These are phyloP conservation scores for Cecropterus lyciades DNA, from an alignment of 1,140 invertebrate genomes.

Conservation along the genomic window DNA sequence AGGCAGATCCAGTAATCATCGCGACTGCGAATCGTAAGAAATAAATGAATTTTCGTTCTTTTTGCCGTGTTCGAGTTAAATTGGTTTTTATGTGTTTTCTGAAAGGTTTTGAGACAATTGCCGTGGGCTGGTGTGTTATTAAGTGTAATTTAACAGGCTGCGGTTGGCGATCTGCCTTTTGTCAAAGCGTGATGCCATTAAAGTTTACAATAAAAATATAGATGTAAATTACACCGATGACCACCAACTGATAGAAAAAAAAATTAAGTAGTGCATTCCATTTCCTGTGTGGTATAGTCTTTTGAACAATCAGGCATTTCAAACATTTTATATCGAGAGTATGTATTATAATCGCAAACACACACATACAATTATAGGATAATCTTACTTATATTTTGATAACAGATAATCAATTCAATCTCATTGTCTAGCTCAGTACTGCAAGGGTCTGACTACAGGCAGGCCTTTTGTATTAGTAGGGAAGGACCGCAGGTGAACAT, in stretches of 20 bases:
- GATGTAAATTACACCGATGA: slow-evolving; percentile 31
- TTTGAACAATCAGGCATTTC: too few species aligned
- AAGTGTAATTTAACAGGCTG: slow-evolving; percentile 60
- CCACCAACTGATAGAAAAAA: slow-evolving; percentile 17
- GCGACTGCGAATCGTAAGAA: slow-evolving; percentile 69
- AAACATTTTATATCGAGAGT: too few species aligned
- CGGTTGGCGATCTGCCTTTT: slow-evolving; percentile 51
- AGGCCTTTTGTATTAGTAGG: too few species aligned
- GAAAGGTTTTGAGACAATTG: slow-evolving; percentile 60
- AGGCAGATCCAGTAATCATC: slow-evolving; percentile 61
- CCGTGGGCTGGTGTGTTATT: slow-evolving; percentile 49
- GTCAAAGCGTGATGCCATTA: slow-evolving; percentile 47
- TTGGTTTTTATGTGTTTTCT: slow-evolving; percentile 73
- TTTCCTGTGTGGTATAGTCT: slow-evolving; percentile 18
- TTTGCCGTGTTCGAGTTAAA: slow-evolving; percentile 54
- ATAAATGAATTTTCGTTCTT: slow-evolving; percentile 69
- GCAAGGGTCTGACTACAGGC: too few species aligned
- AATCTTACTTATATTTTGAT: too few species aligned
- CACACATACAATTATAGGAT: too few species aligned
- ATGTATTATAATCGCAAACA: too few species aligned
- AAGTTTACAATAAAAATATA: slow-evolving; percentile 31
- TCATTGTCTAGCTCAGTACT: too few species aligned
- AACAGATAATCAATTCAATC: too few species aligned
- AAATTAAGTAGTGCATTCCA: slow-evolving; percentile 12
- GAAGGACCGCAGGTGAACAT: too few species aligned